These are phyloP conservation scores for Solenopsis invicta DNA, from an alignment of 1,140 invertebrate genomes.

Conservation along the genomic window DNA sequence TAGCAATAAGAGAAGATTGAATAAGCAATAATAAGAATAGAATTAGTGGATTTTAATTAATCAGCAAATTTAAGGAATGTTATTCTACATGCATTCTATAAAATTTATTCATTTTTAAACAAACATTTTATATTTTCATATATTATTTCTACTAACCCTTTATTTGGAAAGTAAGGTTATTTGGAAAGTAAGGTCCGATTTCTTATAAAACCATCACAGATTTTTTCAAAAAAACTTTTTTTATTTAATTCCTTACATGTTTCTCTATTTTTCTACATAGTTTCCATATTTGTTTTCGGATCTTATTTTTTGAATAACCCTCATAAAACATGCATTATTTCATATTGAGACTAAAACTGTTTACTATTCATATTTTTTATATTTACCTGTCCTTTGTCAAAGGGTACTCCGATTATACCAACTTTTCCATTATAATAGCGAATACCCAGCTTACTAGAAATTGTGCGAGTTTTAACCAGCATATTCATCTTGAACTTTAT, in stretches of 20 bases:
- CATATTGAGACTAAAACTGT: neutral
- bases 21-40: no score
- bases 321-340: neutral
- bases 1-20: no score
- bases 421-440: slow-evolving; percentile 84
- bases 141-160: neutral
- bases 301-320: no score
- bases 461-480: slow-evolving; percentile 30
- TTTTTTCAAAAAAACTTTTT: no score
- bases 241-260: no score
- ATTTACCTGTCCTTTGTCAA: slow-evolving; percentile 90
- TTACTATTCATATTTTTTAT: neutral
- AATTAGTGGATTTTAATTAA: no score
- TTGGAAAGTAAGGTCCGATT: no score
- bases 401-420: slow-evolving; percentile 92
- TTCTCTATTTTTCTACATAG: no score
- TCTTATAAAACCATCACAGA: no score
- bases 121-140: neutral
- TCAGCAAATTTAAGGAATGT: no score
- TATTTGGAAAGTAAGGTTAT: neutral
- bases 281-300: no score
- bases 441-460: slow-evolving; percentile 24
- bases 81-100: no score
- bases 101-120: neutral
- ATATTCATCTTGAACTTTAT: slow-evolving; percentile 45